These are phyloP conservation scores for Steinernema hermaphroditum DNA, from an alignment of 2,888 invertebrate genomes.

Conservation along the genomic window DNA sequence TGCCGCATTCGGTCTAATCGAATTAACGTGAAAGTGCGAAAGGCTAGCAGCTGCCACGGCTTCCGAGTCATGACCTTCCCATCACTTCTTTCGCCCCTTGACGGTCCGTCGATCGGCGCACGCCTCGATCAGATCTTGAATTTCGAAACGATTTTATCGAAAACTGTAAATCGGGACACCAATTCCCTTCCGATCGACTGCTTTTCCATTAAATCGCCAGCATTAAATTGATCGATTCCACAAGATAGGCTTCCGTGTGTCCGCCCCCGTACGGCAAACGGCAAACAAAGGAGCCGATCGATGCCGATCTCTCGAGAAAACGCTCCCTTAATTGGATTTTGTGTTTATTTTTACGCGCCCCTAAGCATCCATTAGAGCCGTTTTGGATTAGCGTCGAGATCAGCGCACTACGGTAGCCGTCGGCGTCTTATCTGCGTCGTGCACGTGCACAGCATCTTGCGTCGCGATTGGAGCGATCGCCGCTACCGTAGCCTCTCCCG, in stretches of 20 bases:
- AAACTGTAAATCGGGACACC: not conserved
- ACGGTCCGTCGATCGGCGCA: not conserved
- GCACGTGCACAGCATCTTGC: not conserved
- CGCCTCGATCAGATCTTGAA: not conserved
- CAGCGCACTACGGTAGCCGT: not conserved
- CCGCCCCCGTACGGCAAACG: not conserved
- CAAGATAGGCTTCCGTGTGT: not conserved
- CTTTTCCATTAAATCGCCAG: not conserved
- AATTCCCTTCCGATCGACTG: not conserved
- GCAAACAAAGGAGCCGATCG: not conserved
- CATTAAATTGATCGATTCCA: not conserved
- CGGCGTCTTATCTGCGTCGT: not conserved
- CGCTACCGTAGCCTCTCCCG: not conserved
- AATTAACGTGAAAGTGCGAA: not conserved
- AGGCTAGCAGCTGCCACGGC: too few species aligned
- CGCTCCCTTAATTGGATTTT: too few species aligned
- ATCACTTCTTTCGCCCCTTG: too few species aligned
- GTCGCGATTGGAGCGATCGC: not conserved
- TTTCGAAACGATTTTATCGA: not conserved
- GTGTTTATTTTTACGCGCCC: not conserved
- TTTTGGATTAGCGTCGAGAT: not conserved
- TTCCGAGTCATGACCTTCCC: too few species aligned
- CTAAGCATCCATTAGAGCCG: not conserved
- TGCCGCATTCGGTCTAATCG: not conserved
- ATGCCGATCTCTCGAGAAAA: too few species aligned